A percentile compares a stretch with the other conserved stretches of the same genome.
phyloP scores from a whole-genome alignment of 2,797 vertebrate species.

The Acanthis flammea region DNA sequence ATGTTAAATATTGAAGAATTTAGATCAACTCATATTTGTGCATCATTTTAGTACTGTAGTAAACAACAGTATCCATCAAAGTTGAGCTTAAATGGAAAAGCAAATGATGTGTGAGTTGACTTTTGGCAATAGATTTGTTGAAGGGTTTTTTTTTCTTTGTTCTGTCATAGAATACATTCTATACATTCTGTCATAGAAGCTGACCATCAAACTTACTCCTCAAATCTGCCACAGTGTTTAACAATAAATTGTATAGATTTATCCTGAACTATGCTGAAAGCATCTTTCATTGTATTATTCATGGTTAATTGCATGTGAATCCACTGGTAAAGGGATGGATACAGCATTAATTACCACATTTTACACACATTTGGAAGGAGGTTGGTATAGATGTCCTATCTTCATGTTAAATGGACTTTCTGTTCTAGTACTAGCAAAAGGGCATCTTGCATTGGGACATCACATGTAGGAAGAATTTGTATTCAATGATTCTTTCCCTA shows the following conservation, averaged over 20 bases:
- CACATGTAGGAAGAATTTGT: neutral
- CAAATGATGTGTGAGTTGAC: neutral
- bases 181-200: neutral
- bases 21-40: conserved; percentile 1
- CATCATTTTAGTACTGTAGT: neutral
- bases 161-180: no score
- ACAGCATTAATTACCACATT: neutral
- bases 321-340: neutral
- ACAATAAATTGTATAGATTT: neutral
- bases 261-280: neutral
- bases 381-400: neutral
- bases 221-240: neutral
- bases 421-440: neutral
- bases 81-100: conserved; percentile 20
- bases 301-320: neutral
- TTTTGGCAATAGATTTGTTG: neutral
- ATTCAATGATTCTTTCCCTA: neutral
- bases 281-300: neutral
- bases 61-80: conserved; percentile 1
- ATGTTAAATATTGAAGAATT: conserved; percentile 57
- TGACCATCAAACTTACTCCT: neutral
- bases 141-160: neutral
- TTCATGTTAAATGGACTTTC: neutral
- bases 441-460: neutral
- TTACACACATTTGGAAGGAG: neutral